A percentile compares a stretch with the other conserved stretches of the same genome.
phyloP scores from a whole-genome alignment of 2,888 invertebrate species.

The Phyllotreta striolata region DNA sequence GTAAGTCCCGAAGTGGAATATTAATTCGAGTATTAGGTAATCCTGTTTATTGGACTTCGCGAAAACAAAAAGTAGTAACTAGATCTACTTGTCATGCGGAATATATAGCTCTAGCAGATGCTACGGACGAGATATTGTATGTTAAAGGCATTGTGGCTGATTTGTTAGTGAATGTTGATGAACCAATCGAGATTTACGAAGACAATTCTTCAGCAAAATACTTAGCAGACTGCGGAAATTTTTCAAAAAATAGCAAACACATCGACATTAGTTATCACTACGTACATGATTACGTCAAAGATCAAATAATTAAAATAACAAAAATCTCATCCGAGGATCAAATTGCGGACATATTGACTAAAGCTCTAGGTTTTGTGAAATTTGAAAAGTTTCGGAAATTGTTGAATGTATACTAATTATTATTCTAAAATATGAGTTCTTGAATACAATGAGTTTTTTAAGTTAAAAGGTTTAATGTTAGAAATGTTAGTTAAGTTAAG shows the following conservation, averaged over 20 bases:
- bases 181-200: conserved; percentile 42
- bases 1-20: conserved; percentile 43
- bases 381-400: conserved; percentile 10
- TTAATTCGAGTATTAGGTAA: conserved; percentile 45
- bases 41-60: conserved; percentile 47
- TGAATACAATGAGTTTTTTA: no score
- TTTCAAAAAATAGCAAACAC: conserved; percentile 29
- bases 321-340: conserved; percentile 14
- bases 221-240: conserved; percentile 18
- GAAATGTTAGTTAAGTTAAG: no score
- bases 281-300: conserved; percentile 6
- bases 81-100: conserved; percentile 41
- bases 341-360: conserved; percentile 30
- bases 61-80: conserved; percentile 44
- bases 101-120: conserved; percentile 47
- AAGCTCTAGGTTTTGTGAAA: conserved; percentile 17
- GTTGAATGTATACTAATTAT: conserved; percentile 8
- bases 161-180: conserved; percentile 36
- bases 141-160: conserved; percentile 16
- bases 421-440: no score
- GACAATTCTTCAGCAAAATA: conserved; percentile 17
- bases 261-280: conserved; percentile 32
- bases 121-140: conserved; percentile 19
- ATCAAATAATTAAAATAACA: neutral
- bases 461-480: no score